Evolutionary conservation across 2,113 vertebrate genomes (phyloP), one percentile per base, ranked within the genome.

Genomic region (Haemorhous mexicanus): DNA sequence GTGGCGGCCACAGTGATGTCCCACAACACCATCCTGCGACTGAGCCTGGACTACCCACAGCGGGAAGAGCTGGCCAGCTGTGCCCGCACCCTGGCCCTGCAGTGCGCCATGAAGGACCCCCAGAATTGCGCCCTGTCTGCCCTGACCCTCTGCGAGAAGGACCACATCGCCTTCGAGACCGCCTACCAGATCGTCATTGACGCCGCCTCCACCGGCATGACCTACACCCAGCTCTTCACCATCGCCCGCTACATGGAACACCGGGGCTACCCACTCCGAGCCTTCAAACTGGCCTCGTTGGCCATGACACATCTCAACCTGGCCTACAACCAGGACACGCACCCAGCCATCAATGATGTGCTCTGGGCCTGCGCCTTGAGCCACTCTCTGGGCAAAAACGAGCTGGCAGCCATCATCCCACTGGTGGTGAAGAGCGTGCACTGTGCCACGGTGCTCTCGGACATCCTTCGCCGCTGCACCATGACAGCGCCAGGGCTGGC

Each of bases 181-280:
- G 99, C 99, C 89, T 99, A 99, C 95, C 99, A 99, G 98, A 99
- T 99, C 1, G 99, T 99, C 80, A 99, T 99, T 1, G 99, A 99
- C 3, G 99, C 99, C 0, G 99, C 99, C 3, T 98, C 99, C 18
- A 99, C 99, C 0, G 99, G 99, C 69, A 99, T 99, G 99, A 99
- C 99, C 37, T 99, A 99, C 95, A 99, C 99, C 2, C 99, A 99
- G 96, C 98, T 99, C 68, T 99, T 99, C 96, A 99, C 99, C 95
- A 99, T 99, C 7, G 99, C 99, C 33, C 98, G 99, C 93, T 99
- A 99, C 98, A 99, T 99, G 99, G 99, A 99, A 90, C 99, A 99
- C 97, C 97, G 99, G 35, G 99, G 99, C 87, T 99, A 99, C 96
- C 99, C 99, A 0, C 98, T 99, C 64, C 98, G 99, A 91, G 99